A percentile compares a stretch with the other conserved stretches of the same genome.
These are phyloP conservation scores for Dasysyrphus albostriatus DNA, from an alignment of 2,888 invertebrate species.

Conservation along the genomic window DNA sequence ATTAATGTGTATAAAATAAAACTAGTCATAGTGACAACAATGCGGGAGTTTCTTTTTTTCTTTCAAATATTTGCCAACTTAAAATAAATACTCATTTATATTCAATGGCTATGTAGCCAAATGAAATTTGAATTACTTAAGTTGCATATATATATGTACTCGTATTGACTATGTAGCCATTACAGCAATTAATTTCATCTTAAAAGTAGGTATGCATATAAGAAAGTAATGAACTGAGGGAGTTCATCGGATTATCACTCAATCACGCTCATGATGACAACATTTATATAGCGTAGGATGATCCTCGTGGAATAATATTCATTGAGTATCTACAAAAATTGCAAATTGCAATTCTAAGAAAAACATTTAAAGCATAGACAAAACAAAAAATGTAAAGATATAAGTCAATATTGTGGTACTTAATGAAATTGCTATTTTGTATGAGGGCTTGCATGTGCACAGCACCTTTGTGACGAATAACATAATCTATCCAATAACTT, in stretches of 20 bases:
- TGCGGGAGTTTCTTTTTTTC: constrained; percentile 25
- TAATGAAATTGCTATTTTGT: constrained; percentile 83
- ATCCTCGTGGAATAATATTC: neutral
- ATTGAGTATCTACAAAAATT: neutral
- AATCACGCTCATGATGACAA: neutral
- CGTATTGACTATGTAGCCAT: neutral
- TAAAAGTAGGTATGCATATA: neutral
- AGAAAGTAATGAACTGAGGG: neutral
- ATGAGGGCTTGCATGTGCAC: constrained; percentile 84
- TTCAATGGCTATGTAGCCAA: neutral
- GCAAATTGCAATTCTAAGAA: neutral
- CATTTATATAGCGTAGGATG: constrained; percentile 5
- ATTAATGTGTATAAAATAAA: constrained; percentile 75
- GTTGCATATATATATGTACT: too few relatives aligned
- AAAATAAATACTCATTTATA: neutral
- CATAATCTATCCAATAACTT: constrained; percentile 86
- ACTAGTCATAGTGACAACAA: constrained; percentile 78
- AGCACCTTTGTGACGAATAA: constrained; percentile 85
- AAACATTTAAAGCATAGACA: constrained; percentile 7
- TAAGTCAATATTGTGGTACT: constrained; percentile 84
- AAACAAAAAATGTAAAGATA: constrained; percentile 47
- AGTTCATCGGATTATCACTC: neutral
- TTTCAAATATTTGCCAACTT: neutral
- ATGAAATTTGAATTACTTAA: neutral
- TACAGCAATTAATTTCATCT: neutral